Evolutionary conservation across 2,113 vertebrate genomes (phyloP), one percentile per base, ranked within the genome.

Genomic region (Semnornis frantzii): DNA sequence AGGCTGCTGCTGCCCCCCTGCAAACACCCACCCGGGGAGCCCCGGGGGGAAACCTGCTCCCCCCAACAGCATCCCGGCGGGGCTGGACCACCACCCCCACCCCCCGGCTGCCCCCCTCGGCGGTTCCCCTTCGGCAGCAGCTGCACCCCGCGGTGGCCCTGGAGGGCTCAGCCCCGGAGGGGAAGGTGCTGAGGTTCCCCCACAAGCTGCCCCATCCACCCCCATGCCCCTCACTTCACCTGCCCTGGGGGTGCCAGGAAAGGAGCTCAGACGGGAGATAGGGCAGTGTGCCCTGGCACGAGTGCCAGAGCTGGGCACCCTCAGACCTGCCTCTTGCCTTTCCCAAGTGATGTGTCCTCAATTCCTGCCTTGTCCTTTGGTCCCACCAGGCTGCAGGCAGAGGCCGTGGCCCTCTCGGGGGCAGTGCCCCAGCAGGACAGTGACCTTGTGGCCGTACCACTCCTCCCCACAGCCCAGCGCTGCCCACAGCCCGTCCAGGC

Each of bases 211-310:
- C 33, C 70, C n/a, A 3, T 10, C 48, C 27, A 16, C 48, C 42
- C 42, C 33, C 37, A 4, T 0, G 0, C 3, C 17, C 10, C 39
- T 74, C 7, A 0, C 15, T 48, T 44, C 1, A 0, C 52, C 34
- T 21, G 66, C 39, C 46, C 79, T 5, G 4, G 42, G 48, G 39
- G 15, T 9, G 42, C n/a, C 0, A 0, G 72, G 72, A 65, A n/a
- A 33, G 63, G 68, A 81, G 42, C 50, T 3, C 21, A 27, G 72
- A 23, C 0, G 0, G 63, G 76, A 57, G 25, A 31, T 52, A 66
- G 17, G 24, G 46, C 1, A 1, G 55, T 65, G 66, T 30, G 27
- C 0, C 4, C 16, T 18, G 1, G 82, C 17, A 13, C 0, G 0
- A 34, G 44, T 20, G 39, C 44, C 7, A 8, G 74, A 60, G 37